Evolutionary conservation across 1,140 invertebrate species (phyloP).

Genomic region (Achroia grisella): DNA sequence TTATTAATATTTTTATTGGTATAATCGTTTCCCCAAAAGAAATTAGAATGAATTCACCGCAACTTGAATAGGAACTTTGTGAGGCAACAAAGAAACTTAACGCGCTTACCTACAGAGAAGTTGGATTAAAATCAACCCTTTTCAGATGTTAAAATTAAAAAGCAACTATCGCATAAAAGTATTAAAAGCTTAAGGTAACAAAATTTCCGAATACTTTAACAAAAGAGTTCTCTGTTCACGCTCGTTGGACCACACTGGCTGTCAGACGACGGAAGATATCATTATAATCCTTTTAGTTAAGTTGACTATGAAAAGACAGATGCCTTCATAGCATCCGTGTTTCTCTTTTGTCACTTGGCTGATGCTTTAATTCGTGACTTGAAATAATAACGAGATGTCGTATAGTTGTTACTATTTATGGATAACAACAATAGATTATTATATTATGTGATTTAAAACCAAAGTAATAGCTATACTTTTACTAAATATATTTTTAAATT

Average conservation of each 20-base stretch:
- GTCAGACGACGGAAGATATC: slow-evolving; percentile 66
- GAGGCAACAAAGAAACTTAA: slow-evolving; percentile 41
- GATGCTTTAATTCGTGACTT: slow-evolving; percentile 21
- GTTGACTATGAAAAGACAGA: slow-evolving; percentile 67
- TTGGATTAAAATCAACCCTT: slow-evolving; percentile 64
- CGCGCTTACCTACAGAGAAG: slow-evolving; percentile 44
- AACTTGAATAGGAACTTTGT: slow-evolving; percentile 39
- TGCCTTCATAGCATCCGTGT: slow-evolving; percentile 43
- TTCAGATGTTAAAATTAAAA: slow-evolving; percentile 64
- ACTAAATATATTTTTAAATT: too few relatives aligned
- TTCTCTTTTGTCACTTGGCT: slow-evolving; percentile 41
- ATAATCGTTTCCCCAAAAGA: slow-evolving; percentile 19
- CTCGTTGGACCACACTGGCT: slow-evolving; percentile 62
- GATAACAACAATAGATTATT: background rate
- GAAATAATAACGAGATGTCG: slow-evolving; percentile 20
- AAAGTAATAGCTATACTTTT: too few relatives aligned
- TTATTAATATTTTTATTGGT: too few relatives aligned
- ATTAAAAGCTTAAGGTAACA: slow-evolving; percentile 69
- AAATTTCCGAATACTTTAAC: slow-evolving; percentile 39
- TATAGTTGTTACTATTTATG: background rate
- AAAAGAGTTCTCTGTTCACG: slow-evolving; percentile 62
- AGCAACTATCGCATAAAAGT: slow-evolving; percentile 63
- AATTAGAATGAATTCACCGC: slow-evolving; percentile 50
- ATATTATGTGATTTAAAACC: background rate
- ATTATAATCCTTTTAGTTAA: slow-evolving; percentile 73